Base-by-base conservation (phyloP, 2,113 vertebrate genomes). In the Canis aureus region DNA sequence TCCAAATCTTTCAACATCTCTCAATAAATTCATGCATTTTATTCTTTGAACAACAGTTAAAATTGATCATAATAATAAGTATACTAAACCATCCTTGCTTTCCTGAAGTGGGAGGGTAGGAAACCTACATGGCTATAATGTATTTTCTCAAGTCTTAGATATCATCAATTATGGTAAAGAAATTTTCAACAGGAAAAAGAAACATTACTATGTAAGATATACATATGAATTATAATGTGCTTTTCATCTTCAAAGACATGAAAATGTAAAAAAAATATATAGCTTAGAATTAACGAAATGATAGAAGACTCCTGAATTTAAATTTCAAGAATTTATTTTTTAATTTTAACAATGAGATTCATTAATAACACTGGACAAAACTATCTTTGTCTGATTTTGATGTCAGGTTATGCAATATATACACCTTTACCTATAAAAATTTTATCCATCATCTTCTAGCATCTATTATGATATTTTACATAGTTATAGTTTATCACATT, bases 201-300 rank as follows among this genome's bases (percentile, higher is more conserved):
- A 90, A n/a, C 23, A 25, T 60, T 8, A 84, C 53, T 90, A 49
- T 25, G 17, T 87, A 59, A 97, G 23, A 29, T 64, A 67, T 29
- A 59, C 32, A 62, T 60, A 27, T 66, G 35, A 35, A 35, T 84
- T 95, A 25, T 88, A 74, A 76, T 57, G 55, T 81, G 17, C 6
- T 69, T 86, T 53, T 73, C 12, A 86, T 43, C 83, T 95, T 89
- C 59, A 91, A 97, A 91, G 88, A n/a, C 53, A 89, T 73, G 57
- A 84, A 88, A 76, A 55, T 92, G 13, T 89, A 38, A 59, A 91
- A 87, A 89, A 67, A 66, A 29, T 64, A 2, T 32, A 32, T 60
- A 73, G 13, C n/a, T 95, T 85, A 88, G 38, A 95, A 93, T 92
- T 80, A 59, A 80, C 90, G 2, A 60, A 89, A 80, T 81, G 4